phyloP scores from a whole-genome alignment of 92 coral and sea anemone species.

The Plumapathes pennacea region DNA sequence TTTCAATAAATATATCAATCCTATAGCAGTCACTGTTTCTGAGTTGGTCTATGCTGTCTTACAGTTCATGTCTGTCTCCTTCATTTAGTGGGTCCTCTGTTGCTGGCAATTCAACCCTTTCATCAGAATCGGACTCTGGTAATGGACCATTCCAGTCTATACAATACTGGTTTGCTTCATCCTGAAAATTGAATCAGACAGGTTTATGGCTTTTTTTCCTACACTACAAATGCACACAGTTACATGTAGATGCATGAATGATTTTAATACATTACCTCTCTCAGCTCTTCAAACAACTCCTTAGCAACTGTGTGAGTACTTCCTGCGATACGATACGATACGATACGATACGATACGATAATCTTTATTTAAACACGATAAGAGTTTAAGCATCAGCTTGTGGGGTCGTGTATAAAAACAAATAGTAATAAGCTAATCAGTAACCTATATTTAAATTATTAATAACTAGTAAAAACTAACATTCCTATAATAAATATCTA shows the following conservation, averaged over 20 bases:
- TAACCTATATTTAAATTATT: too few relatives aligned
- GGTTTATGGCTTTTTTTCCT: too few relatives aligned
- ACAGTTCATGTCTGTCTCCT: constrained; percentile 4
- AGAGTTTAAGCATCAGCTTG: too few relatives aligned
- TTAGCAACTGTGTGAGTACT: constrained; percentile 14
- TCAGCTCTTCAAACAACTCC: constrained; percentile 16
- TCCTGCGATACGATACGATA: constrained; percentile 13
- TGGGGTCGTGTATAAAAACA: too few relatives aligned
- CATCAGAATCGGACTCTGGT: constrained; percentile 15
- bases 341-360: too few relatives aligned
- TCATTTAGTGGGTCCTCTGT: constrained; percentile 3
- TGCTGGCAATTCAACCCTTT: constrained; percentile 8
- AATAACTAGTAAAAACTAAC: too few relatives aligned
- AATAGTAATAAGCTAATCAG: too few relatives aligned
- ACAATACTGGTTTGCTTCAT: constrained; percentile 3
- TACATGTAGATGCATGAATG: too few relatives aligned
- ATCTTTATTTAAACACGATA: too few relatives aligned
- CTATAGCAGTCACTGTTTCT: constrained; percentile 11
- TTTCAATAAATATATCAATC: constrained; percentile 11
- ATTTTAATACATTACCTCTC: too few relatives aligned
- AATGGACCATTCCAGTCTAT: constrained; percentile 15
- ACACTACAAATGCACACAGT: too few relatives aligned
- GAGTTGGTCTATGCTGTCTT: constrained; percentile 6
- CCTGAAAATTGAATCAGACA: constrained; percentile 16
- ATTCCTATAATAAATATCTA: too few relatives aligned